Base-by-base conservation (phyloP, 2,113 vertebrate species). In the Nerophis lumbriciformis region DNA sequence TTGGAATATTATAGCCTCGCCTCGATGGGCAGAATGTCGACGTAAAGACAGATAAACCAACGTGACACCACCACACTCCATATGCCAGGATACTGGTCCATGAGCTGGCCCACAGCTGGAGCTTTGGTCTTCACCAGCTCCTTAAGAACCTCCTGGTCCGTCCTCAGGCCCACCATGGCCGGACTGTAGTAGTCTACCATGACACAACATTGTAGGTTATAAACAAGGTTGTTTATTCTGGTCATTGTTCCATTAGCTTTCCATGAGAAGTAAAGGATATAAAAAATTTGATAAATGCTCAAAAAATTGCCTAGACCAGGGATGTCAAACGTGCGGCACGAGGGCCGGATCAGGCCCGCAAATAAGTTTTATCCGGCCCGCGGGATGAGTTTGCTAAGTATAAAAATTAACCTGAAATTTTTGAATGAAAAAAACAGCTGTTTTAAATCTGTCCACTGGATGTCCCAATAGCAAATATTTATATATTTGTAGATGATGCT, bases 1-100 rank as follows among this genome's bases (percentile, higher is more conserved):
- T 6, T 16, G n/a, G 50, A 19, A 15, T 19, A 28, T 28, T 28
- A 10, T 52, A 21, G 8, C 9, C 51, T 52, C 78, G 94, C 96
- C 93, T 99, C 96, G 38, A 98, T 92, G 0, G 96, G 96, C 61
- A 99, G 93, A 57, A 95, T 77, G 66, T 99, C 96, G 21, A 98
- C 93, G 36, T 93, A 98, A 70, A 98, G 89, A 82, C 96, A 99
- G 78, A 99, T 93, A 78, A 99, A 97, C 96, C 96, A 99, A 44
- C 94, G 94, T 0, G 95, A 97, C 50, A 93, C 94, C 66, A 98
- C 86, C 36, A 99, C 80, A 5, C 91, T 93, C 96, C 96, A 99
- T 80, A 93, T 93, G 56, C 93, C 90, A 0, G 90, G 90, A 0
- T 93, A 94, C 58, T 87, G 86, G 0, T 88, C 92, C 94, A 98